phyloP scores from a whole-genome alignment of 2,797 vertebrate species.

The Oreochromis mossambicus region DNA sequence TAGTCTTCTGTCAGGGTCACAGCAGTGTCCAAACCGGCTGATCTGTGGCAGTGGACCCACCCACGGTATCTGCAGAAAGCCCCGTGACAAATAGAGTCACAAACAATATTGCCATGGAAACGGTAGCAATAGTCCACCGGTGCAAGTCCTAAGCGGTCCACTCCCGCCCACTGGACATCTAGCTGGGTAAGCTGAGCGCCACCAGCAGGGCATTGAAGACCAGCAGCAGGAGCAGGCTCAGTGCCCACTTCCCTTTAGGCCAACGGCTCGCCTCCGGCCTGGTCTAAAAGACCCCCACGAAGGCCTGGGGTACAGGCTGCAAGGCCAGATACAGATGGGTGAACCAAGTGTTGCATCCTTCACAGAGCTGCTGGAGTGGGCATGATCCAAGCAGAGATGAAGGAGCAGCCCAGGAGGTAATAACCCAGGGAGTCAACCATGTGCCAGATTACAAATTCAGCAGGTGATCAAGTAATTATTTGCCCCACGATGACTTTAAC shows the following conservation, averaged over 20 bases:
- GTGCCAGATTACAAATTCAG: background rate
- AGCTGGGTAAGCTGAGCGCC: background rate
- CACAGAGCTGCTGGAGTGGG: background rate
- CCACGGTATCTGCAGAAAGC: background rate
- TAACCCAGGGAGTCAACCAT: background rate
- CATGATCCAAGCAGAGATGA: background rate
- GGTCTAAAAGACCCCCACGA: no score
- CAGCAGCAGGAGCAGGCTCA: background rate
- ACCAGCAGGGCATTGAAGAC: background rate
- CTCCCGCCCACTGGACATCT: fast-evolving
- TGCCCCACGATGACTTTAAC: background rate
- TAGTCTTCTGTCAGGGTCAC: background rate
- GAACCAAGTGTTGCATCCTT: background rate
- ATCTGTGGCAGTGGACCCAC: background rate
- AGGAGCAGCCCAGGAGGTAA: background rate
- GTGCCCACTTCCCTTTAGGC: no score
- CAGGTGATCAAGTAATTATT: background rate
- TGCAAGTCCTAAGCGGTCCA: background rate
- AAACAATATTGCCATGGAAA: background rate
- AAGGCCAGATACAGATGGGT: background rate
- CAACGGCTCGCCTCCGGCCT: no score
- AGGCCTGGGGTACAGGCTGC: background rate
- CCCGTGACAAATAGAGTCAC: background rate
- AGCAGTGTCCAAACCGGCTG: background rate
- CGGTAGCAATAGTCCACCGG: background rate